Percentiles rank a stretch among this genome's conserved stretches.
These are phyloP conservation scores for Drosophila subquinaria DNA, from an alignment of 2,888 invertebrate genomes.

Conservation along the genomic window DNA sequence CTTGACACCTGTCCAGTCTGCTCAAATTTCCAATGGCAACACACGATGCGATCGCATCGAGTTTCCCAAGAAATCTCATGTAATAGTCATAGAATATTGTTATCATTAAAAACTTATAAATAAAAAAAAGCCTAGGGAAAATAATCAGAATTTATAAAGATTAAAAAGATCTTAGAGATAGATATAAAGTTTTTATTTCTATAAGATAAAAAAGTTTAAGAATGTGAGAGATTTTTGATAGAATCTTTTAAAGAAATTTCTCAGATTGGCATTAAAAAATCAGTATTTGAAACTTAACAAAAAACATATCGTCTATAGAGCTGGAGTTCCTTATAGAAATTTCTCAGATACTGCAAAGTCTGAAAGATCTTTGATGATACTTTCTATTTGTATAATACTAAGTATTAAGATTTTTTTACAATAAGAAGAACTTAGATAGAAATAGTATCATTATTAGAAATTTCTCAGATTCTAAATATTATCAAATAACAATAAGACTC, in stretches of 20 bases:
- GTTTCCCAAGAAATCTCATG: constrained; percentile 25
- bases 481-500: background rate
- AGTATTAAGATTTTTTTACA: background rate
- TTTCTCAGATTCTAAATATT: background rate
- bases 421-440: background rate
- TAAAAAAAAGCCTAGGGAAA: background rate
- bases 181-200: background rate
- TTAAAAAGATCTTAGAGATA: background rate
- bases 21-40: constrained; percentile 53
- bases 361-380: too few species aligned
- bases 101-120: constrained; percentile 8
- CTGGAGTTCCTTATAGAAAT: background rate
- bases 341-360: background rate
- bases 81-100: constrained; percentile 10
- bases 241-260: background rate
- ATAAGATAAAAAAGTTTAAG: background rate
- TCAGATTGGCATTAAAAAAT: too few species aligned
- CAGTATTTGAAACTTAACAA: too few species aligned
- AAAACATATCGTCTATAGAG: background rate
- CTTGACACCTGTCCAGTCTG: constrained; percentile 57
- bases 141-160: background rate
- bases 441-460: background rate
- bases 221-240: background rate
- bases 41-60: constrained; percentile 10
- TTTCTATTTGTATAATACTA: too few species aligned